Evolutionary conservation across 2,888 invertebrate species (phyloP).

Genomic region (Tipula vernalis): DNA sequence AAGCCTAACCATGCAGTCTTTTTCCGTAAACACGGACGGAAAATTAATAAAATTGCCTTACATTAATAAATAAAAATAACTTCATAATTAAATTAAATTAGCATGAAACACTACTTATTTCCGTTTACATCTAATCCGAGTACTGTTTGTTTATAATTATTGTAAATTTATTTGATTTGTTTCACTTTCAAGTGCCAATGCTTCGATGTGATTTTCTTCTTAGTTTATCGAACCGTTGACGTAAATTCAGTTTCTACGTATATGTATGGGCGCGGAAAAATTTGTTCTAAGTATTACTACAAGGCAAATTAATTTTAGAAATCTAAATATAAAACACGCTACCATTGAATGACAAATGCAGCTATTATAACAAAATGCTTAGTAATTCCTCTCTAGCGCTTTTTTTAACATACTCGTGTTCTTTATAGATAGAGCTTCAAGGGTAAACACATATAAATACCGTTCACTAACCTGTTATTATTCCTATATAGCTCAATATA

Average conservation of each 20-base stretch:
- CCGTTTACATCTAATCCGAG: too few relatives aligned
- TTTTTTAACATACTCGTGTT: background rate
- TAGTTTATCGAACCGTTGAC: background rate
- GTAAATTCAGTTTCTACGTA: background rate
- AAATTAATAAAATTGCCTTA: too few relatives aligned
- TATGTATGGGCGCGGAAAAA: background rate
- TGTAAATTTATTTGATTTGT: too few relatives aligned
- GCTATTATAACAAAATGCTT: background rate
- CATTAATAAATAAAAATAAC: too few relatives aligned
- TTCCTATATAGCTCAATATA: background rate
- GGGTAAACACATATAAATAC: background rate
- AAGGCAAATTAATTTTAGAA: background rate
- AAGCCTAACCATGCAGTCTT: too few relatives aligned
- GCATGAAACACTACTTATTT: too few relatives aligned
- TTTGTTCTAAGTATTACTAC: background rate
- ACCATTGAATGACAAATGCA: background rate
- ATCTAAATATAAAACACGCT: background rate
- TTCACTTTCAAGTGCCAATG: too few relatives aligned
- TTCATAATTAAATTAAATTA: too few relatives aligned
- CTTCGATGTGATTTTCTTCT: background rate
- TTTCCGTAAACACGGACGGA: too few relatives aligned
- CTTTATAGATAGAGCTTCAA: background rate
- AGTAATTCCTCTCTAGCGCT: background rate
- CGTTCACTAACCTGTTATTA: background rate
- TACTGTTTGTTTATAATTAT: too few relatives aligned